These are phyloP conservation scores for Rhinoraja longicauda DNA, from an alignment of 2,797 vertebrate genomes.

Conservation along the genomic window DNA sequence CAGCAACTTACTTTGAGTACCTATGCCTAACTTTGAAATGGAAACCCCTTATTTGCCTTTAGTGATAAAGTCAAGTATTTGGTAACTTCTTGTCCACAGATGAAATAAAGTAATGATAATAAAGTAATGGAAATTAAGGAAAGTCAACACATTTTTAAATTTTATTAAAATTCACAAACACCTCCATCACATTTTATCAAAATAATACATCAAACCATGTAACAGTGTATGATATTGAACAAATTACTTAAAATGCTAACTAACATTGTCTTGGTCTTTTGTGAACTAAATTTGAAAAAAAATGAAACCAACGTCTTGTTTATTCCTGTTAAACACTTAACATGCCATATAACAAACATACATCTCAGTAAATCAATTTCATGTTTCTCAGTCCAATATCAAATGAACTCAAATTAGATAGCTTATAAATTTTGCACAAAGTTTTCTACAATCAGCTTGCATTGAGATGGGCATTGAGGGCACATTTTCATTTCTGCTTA, in stretches of 20 bases:
- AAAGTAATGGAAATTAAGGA: background rate
- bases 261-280: constrained; percentile 10
- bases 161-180: constrained; percentile 33
- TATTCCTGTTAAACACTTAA: constrained; percentile 22
- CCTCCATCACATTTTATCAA: constrained; percentile 18
- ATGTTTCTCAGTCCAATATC: constrained; percentile 3
- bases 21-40: too few species aligned
- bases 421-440: background rate
- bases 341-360: background rate
- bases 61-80: background rate
- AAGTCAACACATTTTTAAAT: background rate
- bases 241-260: background rate
- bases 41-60: background rate
- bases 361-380: background rate
- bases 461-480: background rate
- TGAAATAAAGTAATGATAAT: background rate
- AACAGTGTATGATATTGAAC: constrained; percentile 14
- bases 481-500: background rate
- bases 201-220: constrained; percentile 11
- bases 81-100: background rate
- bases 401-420: background rate
- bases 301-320: background rate
- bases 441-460: background rate
- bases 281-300: constrained; percentile 23
- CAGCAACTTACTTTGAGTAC: background rate